phyloP scores from a whole-genome alignment of 2,888 invertebrate species.

The Noctua janthina region DNA sequence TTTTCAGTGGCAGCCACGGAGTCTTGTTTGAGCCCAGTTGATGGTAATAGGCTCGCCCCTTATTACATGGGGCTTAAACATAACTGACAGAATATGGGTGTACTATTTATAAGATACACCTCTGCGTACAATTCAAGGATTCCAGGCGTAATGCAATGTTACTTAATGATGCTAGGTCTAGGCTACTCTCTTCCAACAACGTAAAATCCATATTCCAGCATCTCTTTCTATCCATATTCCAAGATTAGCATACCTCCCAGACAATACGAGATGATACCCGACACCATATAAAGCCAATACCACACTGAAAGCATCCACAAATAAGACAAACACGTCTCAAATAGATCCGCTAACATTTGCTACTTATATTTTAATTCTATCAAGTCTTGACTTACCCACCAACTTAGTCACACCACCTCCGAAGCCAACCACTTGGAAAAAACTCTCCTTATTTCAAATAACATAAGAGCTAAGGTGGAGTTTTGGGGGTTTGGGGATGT shows the following conservation, averaged over 20 bases:
- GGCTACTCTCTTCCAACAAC: not conserved
- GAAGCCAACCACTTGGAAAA: constrained; percentile 12
- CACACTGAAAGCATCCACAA: constrained; percentile 61
- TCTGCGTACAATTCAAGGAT: not conserved
- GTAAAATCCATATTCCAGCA: not conserved
- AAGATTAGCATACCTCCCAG: constrained; percentile 4
- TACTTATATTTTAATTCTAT: constrained; percentile 77
- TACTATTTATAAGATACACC: not conserved
- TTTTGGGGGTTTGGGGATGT: constrained; percentile 15
- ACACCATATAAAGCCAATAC: constrained; percentile 51
- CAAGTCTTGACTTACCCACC: constrained; percentile 62
- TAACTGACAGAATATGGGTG: not conserved
- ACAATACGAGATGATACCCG: constrained; percentile 28
- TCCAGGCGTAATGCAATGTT: not conserved
- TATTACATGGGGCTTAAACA: not conserved
- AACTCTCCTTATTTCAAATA: not conserved
- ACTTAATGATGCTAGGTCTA: too few species aligned
- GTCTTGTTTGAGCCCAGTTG: too few species aligned
- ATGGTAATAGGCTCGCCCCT: too few species aligned
- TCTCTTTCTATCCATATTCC: not conserved
- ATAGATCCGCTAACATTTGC: constrained; percentile 66
- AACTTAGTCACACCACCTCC: constrained; percentile 28
- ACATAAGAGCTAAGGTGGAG: not conserved
- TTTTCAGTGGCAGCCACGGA: too few species aligned
- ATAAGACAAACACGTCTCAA: constrained; percentile 67